Conservation (phyloP, 2,797 vertebrate species). For the Fringilla coelebs region DNA sequence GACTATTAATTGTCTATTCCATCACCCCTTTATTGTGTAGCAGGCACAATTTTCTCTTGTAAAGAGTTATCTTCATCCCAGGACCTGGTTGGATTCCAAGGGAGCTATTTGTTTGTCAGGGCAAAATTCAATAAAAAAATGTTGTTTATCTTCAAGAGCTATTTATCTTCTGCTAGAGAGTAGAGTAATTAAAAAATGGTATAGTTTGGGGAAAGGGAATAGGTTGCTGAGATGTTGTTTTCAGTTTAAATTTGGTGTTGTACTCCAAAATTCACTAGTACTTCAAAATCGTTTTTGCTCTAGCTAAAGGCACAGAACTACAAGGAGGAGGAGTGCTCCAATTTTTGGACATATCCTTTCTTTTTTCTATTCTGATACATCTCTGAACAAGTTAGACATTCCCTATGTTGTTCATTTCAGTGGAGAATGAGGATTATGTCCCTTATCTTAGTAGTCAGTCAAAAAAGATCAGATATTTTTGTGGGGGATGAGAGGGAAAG, state of each 20-base stretch:
- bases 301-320: neutral
- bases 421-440: neutral
- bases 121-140: neutral
- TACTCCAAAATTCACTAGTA: neutral
- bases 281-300: neutral
- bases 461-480: neutral
- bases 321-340: neutral
- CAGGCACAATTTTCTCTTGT: neutral
- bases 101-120: neutral
- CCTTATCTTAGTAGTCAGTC: neutral
- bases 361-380: neutral
- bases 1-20: neutral
- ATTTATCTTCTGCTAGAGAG: neutral
- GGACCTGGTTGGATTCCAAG: neutral
- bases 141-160: neutral
- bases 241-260: neutral
- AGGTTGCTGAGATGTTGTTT: neutral
- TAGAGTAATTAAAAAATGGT: neutral
- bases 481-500: rapidly evolving
- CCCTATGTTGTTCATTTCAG: neutral
- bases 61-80: neutral
- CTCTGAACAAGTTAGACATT: neutral
- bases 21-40: neutral
- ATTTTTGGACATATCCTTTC: neutral
- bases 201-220: neutral